Conservation (phyloP, 2,797 vertebrate species). For the Hirundo rustica region DNA sequence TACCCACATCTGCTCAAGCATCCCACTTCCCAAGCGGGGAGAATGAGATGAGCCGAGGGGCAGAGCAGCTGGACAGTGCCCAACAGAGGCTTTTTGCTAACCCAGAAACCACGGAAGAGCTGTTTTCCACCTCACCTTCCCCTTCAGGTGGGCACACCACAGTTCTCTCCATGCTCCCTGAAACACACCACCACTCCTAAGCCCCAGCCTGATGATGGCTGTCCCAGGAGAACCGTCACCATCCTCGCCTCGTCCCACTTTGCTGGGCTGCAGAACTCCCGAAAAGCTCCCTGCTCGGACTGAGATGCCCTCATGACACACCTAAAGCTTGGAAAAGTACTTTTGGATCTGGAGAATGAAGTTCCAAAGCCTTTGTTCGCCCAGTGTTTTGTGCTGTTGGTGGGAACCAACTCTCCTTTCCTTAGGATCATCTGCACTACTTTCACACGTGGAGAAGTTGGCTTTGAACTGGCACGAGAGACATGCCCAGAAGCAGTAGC, state of each 20-base stretch:
- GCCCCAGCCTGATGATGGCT: neutral
- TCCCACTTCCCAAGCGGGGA: neutral
- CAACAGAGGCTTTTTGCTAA: neutral
- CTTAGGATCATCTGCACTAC: conserved; percentile 15
- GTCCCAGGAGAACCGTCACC: neutral
- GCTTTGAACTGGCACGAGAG: conserved; percentile 9
- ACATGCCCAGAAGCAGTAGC: conserved; percentile 63
- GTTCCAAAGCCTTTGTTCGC: neutral
- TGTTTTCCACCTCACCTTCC: neutral
- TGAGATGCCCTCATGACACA: neutral
- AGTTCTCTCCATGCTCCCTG: neutral
- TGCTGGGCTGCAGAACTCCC: neutral
- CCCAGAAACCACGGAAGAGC: neutral
- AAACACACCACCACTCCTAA: neutral
- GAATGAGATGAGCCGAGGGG: neutral
- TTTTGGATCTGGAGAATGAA: neutral
- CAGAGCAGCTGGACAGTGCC: rapidly evolving
- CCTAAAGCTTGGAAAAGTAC: conserved; percentile 25
- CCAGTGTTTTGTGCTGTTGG: neutral
- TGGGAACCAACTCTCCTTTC: conserved; percentile 25
- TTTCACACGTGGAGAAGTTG: neutral
- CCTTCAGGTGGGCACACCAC: neutral
- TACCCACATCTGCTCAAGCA: neutral
- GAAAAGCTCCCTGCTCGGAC: neutral
- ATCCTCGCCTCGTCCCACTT: neutral